phyloP scores from a whole-genome alignment of 2,797 vertebrate species.

The Rallus crepitans region DNA sequence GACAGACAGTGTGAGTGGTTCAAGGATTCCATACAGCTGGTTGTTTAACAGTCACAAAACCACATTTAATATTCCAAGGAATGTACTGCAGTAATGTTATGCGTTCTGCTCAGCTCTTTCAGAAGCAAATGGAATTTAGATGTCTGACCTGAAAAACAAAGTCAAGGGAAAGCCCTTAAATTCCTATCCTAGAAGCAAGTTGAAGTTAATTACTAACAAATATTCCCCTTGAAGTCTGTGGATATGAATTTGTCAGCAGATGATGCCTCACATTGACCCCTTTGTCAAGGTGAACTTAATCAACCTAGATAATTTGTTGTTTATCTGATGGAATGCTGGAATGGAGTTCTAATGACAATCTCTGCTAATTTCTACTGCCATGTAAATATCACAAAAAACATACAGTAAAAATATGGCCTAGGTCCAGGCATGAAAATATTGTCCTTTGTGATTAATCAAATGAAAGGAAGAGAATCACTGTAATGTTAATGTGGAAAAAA shows the following conservation, averaged over 20 bases:
- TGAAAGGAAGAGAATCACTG: background rate
- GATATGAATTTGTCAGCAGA: conserved; percentile 15
- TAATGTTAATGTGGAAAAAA: background rate
- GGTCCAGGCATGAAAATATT: conserved; percentile 47
- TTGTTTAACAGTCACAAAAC: background rate
- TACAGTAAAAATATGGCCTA: background rate
- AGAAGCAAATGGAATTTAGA: background rate
- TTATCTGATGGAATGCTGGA: conserved; percentile 42
- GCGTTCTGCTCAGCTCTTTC: background rate
- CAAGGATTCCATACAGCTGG: background rate
- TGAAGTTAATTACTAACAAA: conserved; percentile 39
- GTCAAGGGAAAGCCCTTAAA: background rate
- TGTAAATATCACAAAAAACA: conserved; percentile 50
- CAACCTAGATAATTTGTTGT: conserved; percentile 48
- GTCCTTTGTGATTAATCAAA: conserved; percentile 33
- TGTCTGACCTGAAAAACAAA: background rate
- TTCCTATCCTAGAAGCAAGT: background rate
- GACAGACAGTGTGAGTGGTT: background rate
- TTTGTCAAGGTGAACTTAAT: conserved; percentile 58
- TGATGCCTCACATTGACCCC: conserved; percentile 33
- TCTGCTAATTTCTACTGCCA: conserved; percentile 23
- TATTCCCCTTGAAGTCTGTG: background rate
- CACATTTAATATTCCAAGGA: background rate
- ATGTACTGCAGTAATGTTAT: background rate
- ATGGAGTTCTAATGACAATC: conserved; percentile 8